Evolutionary conservation across 1,140 invertebrate genomes (phyloP), one percentile per base, ranked within the genome.

Genomic region (Adoxophyes honmai): DNA sequence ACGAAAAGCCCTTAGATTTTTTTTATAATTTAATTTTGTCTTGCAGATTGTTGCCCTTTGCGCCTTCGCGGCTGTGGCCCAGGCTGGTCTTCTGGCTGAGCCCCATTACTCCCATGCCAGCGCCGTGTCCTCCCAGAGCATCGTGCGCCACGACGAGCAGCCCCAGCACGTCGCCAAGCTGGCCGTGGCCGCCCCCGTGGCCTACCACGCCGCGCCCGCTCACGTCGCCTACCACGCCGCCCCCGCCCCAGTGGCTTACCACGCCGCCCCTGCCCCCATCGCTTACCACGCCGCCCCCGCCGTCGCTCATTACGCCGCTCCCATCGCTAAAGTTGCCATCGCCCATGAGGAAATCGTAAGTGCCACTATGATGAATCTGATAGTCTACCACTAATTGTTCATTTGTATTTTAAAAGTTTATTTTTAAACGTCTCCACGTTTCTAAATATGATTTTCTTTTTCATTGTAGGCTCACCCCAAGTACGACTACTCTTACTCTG

Each of bases 401-500:
- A 6, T 28, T 28, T 28, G 21, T 3, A 3, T 6, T 28, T 28
- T 28, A 28, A 28, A 28, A 28, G 6, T 3, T 3, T 28, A 3
- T 6, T 28, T 3, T 3, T 28, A 6, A 6, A 6, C 2, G 6
- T 28, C 21, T 3, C 21, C 2, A 28, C 2, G 21, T 28, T 28
- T 6, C 21, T 28, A 28, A 28, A 28, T 28, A 28, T n/a, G n/a
- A n/a, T n/a, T 28, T 28, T 28, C 6, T 2, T 28, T 28, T 6
- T 3, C 2, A 28, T 48, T 48, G 0, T 37, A 79, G 66, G 57
- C 74, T 59, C 68, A 83, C 53, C 78, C 77, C 18, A 75, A 81
- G 60, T 85, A 85, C 72, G 66, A 81, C 42, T 85, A 79, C 71
- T 65, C 78, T 57, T 84, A 84, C 64, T 79, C 73, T 48, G 75